A percentile compares a stretch with the other conserved stretches of the same genome.
phyloP scores from a whole-genome alignment of 64 coral and sea anemone species.

The Pocillopora verrucosa region DNA sequence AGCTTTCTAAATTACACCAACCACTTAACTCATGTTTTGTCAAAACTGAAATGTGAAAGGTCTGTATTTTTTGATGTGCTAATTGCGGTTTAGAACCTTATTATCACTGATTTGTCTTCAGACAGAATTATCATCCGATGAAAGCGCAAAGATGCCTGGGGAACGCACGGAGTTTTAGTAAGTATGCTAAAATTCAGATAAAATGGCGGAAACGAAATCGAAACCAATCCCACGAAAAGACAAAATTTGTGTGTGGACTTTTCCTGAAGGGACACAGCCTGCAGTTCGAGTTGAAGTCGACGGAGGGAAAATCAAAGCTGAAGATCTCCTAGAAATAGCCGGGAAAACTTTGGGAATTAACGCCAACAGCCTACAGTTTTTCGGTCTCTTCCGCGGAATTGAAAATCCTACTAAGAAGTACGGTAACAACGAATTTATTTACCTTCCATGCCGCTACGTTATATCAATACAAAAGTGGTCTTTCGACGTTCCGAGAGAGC shows the following conservation, averaged over 20 bases:
- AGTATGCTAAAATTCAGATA: not conserved
- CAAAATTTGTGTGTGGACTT: constrained; percentile 87
- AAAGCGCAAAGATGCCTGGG: not conserved
- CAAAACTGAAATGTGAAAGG: not conserved
- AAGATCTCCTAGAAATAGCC: constrained; percentile 64
- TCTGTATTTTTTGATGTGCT: constrained; percentile 4
- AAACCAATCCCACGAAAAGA: constrained; percentile 77
- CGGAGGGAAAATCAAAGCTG: constrained; percentile 54
- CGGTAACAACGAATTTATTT: constrained; percentile 77
- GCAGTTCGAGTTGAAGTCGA: constrained; percentile 75
- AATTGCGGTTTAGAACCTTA: constrained; percentile 22
- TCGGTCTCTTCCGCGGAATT: constrained; percentile 79
- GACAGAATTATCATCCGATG: too few species aligned
- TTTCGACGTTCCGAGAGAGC: constrained; percentile 85
- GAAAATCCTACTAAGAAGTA: constrained; percentile 82
- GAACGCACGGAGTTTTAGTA: not conserved
- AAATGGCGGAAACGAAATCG: constrained; percentile 41
- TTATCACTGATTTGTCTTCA: not conserved
- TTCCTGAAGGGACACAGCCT: constrained; percentile 80
- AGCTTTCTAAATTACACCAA: not conserved
- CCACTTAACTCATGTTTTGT: not conserved
- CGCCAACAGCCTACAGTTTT: constrained; percentile 70
- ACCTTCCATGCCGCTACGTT: constrained; percentile 72
- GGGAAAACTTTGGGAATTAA: constrained; percentile 50
- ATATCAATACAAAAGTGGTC: constrained; percentile 93